Percentiles rank a stretch among this genome's conserved stretches.
Conservation (phyloP, 1,140 invertebrate genomes). For the Pissodes strobi region DNA sequence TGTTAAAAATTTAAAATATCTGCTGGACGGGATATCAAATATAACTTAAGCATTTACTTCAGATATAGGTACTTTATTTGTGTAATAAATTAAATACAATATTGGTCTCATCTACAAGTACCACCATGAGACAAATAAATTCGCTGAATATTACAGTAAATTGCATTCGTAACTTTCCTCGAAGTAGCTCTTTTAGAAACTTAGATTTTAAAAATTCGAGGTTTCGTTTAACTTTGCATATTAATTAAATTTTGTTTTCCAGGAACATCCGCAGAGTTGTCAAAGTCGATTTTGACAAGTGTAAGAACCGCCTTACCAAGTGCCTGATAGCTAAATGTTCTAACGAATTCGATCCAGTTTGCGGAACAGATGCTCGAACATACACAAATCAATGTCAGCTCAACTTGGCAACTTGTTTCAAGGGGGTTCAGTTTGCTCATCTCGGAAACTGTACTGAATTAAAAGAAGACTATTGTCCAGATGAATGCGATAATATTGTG, state of each 20-base stretch:
- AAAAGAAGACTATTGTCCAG: slow-evolving; percentile 73
- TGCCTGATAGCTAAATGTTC: slow-evolving; percentile 73
- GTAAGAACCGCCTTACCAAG: slow-evolving; percentile 69
- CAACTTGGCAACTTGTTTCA: slow-evolving; percentile 82
- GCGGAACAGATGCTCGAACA: slow-evolving; percentile 81
- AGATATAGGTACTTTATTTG: too few species aligned
- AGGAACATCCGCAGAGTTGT: slow-evolving; percentile 64
- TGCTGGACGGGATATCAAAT: too few species aligned
- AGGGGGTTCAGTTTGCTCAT: slow-evolving; percentile 80
- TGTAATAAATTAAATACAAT: too few species aligned
- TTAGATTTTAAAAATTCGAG: too few species aligned
- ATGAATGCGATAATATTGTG: slow-evolving; percentile 70
- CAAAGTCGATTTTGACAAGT: slow-evolving; percentile 77
- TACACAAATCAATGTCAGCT: slow-evolving; percentile 81
- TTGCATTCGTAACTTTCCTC: too few species aligned
- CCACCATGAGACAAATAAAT: too few species aligned
- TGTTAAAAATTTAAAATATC: too few species aligned
- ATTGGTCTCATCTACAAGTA: too few species aligned
- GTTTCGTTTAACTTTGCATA: too few species aligned
- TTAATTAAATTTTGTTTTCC: slow-evolving; percentile 23
- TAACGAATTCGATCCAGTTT: slow-evolving; percentile 72
- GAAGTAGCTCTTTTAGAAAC: too few species aligned
- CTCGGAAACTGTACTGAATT: slow-evolving; percentile 82
- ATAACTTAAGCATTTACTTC: too few species aligned
- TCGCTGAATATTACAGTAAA: too few species aligned